A percentile compares a stretch with the other conserved stretches of the same genome.
Conservation (phyloP, 2,797 vertebrate species). For the Zenarchopterus dispar region DNA sequence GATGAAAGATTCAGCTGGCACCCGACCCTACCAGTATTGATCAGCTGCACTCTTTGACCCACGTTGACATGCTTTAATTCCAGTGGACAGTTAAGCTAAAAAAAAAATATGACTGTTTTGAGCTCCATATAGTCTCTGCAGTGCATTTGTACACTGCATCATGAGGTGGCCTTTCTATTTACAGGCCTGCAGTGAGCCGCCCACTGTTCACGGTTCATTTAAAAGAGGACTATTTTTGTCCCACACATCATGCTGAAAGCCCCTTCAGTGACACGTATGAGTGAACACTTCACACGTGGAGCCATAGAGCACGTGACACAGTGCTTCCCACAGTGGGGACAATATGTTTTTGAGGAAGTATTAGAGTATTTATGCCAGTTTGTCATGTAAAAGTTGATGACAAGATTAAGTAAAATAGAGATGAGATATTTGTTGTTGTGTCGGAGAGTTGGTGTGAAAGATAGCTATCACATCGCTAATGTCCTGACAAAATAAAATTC, state of each 20-base stretch:
- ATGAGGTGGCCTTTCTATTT: conserved; percentile 46
- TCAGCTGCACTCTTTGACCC: conserved; percentile 12
- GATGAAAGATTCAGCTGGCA: conserved; percentile 41
- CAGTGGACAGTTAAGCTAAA: conserved; percentile 23
- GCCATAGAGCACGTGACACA: conserved; percentile 40
- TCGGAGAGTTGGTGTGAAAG: neutral
- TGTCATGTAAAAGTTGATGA: conserved; percentile 17
- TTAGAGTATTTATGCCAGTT: conserved; percentile 4
- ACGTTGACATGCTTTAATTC: conserved; percentile 22
- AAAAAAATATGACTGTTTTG: too few species aligned
- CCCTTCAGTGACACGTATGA: conserved; percentile 37
- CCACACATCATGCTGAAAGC: conserved; percentile 55
- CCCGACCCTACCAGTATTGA: conserved; percentile 29
- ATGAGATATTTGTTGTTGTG: conserved; percentile 8
- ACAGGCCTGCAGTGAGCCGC: conserved; percentile 34
- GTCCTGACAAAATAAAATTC: neutral
- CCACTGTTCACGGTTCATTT: conserved; percentile 68
- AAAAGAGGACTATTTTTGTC: conserved; percentile 63
- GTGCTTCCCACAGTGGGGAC: conserved; percentile 16
- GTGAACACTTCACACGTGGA: conserved; percentile 41
- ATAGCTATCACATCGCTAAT: neutral
- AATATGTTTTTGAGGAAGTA: conserved; percentile 7
- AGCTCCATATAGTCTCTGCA: neutral
- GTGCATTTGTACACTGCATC: conserved; percentile 39
- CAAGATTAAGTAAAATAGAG: neutral